Conservation (phyloP, 2,797 vertebrate species). For the Setipinna tenuifilis region DNA sequence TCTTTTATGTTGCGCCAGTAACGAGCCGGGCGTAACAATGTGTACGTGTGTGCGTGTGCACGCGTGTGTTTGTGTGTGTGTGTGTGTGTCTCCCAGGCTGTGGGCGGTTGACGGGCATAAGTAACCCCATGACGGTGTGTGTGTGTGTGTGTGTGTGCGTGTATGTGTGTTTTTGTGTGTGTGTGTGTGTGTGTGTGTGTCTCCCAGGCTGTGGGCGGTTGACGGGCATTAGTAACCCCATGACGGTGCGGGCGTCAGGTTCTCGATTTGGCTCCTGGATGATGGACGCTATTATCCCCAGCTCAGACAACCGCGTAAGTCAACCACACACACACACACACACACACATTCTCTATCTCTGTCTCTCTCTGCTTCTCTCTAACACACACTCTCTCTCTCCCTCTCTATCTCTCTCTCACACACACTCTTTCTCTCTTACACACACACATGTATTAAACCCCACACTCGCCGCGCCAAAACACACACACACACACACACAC, state of each 20-base stretch:
- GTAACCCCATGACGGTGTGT: too few relatives aligned
- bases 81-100: too few relatives aligned
- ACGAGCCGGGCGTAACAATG: too few relatives aligned
- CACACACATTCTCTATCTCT: background rate
- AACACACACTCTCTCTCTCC: too few relatives aligned
- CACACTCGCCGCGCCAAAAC: too few relatives aligned
- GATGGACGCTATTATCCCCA: slow-evolving; percentile 93
- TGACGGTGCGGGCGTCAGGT: slow-evolving; percentile 90
- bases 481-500: slow-evolving; percentile 5
- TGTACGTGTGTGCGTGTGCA: background rate
- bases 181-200: slow-evolving; percentile 21
- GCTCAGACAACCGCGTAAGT: slow-evolving; percentile 87
- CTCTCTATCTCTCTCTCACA: too few relatives aligned
- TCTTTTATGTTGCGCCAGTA: too few relatives aligned
- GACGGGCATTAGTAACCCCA: slow-evolving; percentile 87
- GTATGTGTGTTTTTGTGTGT: slow-evolving; percentile 25
- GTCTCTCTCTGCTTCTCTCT: too few relatives aligned
- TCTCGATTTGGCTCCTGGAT: slow-evolving; percentile 96
- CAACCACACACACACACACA: background rate
- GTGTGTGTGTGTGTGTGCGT: slow-evolving; percentile 68
- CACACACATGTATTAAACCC: too few relatives aligned
- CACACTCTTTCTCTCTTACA: too few relatives aligned
- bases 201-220: slow-evolving; percentile 88
- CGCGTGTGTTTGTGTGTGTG: background rate
- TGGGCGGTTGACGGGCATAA: too few relatives aligned